phyloP scores from a whole-genome alignment of 1,140 invertebrate species.

The Drosophila santomea region DNA sequence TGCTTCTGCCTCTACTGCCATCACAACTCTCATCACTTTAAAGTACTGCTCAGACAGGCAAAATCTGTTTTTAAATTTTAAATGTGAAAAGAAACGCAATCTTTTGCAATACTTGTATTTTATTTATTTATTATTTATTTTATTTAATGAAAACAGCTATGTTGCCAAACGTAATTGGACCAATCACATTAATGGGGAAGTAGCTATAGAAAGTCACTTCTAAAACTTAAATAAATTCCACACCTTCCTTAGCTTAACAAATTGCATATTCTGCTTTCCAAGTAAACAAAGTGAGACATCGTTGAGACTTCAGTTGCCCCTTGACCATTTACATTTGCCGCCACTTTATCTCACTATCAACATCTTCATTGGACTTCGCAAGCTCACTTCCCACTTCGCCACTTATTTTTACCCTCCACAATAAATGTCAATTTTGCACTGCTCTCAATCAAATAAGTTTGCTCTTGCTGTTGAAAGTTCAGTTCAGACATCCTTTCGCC shows the following conservation, averaged over 20 bases:
- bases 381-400: slow-evolving; percentile 4
- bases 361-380: slow-evolving; percentile 18
- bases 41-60: slow-evolving; percentile 9
- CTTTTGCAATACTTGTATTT: no score
- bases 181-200: no score
- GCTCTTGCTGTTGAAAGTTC: slow-evolving; percentile 20
- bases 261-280: neutral
- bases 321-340: slow-evolving; percentile 15
- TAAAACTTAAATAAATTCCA: neutral
- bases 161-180: no score
- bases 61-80: neutral
- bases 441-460: slow-evolving; percentile 34
- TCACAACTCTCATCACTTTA: slow-evolving; percentile 25
- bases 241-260: no score
- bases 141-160: no score
- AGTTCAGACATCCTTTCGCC: slow-evolving; percentile 24
- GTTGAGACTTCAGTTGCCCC: neutral
- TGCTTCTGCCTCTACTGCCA: neutral
- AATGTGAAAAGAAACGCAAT: neutral
- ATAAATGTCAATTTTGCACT: slow-evolving; percentile 23
- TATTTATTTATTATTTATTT: no score
- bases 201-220: neutral
- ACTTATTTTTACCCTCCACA: neutral
- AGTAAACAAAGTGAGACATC: neutral
- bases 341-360: slow-evolving; percentile 32